Conservation (phyloP, 1,140 invertebrate genomes). For the Brachionus sp. region DNA sequence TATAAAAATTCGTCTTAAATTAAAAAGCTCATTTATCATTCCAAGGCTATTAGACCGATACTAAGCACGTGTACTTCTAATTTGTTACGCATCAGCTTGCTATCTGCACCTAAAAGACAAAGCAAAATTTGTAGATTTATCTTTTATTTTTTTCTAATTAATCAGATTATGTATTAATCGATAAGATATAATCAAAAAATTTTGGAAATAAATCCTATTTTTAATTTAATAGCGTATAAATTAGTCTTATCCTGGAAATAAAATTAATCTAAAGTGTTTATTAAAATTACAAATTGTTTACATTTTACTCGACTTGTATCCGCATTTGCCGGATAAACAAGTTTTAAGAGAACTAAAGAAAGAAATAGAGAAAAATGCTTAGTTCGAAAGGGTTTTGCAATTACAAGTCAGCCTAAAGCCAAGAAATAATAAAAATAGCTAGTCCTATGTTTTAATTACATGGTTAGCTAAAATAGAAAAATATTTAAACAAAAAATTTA, state of each 20-base stretch:
- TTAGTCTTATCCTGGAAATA: background rate
- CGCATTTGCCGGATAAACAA: background rate
- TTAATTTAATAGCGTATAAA: background rate
- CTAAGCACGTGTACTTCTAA: background rate
- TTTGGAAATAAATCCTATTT: background rate
- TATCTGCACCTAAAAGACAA: background rate
- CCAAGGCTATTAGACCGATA: background rate
- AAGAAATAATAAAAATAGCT: background rate
- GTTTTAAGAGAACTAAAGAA: background rate
- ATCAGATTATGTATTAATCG: background rate
- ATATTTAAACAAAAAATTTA: slow-evolving; percentile 8
- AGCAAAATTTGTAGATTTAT: background rate
- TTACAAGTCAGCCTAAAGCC: background rate
- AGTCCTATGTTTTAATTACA: background rate
- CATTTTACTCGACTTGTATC: background rate
- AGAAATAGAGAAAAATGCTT: background rate
- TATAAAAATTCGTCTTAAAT: background rate
- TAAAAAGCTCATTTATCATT: slow-evolving; percentile 5
- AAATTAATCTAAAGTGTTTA: background rate
- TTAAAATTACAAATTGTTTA: background rate
- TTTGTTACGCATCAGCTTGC: background rate
- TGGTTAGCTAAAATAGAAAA: background rate
- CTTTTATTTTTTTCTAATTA: background rate
- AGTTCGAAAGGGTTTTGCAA: background rate
- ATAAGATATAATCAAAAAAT: background rate